Base-by-base conservation (phyloP, 92 coral and sea anemone genomes). In the Anthopleura xanthogrammica region DNA sequence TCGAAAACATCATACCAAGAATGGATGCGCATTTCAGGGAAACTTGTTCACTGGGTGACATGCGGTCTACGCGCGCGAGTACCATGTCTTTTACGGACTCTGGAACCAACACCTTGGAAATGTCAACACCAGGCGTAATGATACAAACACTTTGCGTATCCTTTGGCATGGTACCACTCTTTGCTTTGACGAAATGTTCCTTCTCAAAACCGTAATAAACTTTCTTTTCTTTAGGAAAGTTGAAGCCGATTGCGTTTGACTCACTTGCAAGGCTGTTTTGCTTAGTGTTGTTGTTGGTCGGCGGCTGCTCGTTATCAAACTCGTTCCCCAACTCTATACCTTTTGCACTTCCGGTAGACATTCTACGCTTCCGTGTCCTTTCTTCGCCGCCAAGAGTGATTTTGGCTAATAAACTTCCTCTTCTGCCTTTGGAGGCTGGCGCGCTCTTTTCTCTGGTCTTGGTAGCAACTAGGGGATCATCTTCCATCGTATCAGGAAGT, bases 61-160 rank as follows among this genome's bases (percentile, higher is more conserved):
- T 90, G 80, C 99, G 93, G 80, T 97, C 99, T 5, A 97, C 92
- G 0, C 99, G 86, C 17, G 99, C 98, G 54, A 97, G 91, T 7
- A 97, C 99, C 99, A 97, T 97, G 79, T 97, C 99, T 58, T 95
- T 95, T 13, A 97, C 94, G 50, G 98, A 97, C 42, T 94, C 99
- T 72, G 99, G 98, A 24, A 97, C 98, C 4, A 95, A 86, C 29
- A 94, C 92, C 72, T 89, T 89, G 16, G 98, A 87, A 60, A 97
- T 78, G 46, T 97, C 95, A 13, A 94, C 95, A 23, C 92, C 98
- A 7, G 99, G 98, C 19, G 89, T 86, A 16, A 97, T 80, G 56
- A 97, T 94, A 77, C 99, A 97, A 43, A 93, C 98, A 5, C 85
- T 94, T 6, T 83, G 80, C 14, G 95, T 94, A 82, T 90, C 92